Conservation (phyloP, 2,888 invertebrate genomes). For the Cheilosia grossa region DNA sequence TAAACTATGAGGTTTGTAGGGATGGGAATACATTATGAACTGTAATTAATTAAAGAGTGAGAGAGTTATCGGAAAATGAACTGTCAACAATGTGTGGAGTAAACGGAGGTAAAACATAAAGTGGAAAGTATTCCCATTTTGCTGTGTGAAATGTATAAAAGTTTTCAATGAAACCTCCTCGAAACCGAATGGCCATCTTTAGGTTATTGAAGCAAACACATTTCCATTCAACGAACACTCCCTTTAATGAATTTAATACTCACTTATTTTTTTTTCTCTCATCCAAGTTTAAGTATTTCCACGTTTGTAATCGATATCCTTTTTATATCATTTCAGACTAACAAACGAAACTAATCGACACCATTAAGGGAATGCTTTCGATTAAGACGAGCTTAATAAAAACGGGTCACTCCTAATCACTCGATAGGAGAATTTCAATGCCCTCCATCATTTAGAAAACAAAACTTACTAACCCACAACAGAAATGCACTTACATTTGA, state of each 20-base stretch:
- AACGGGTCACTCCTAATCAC: not conserved
- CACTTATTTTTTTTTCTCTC: no score
- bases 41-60: constrained; percentile 16
- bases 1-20: constrained; percentile 25
- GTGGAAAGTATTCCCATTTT: no score
- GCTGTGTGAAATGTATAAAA: no score
- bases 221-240: no score
- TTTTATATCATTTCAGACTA: constrained; percentile 14
- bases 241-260: no score
- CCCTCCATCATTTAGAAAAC: not conserved
- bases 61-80: constrained; percentile 1
- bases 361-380: not conserved
- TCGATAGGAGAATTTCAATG: not conserved
- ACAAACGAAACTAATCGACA: not conserved
- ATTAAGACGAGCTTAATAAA: not conserved
- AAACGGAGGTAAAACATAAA: not conserved
- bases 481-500: constrained; percentile 51
- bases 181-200: no score
- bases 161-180: no score
- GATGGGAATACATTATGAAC: not conserved
- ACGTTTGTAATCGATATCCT: not conserved
- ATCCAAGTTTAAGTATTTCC: no score
- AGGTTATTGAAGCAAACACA: no score
- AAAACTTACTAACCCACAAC: not conserved
- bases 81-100: not conserved